Percentiles rank a stretch among this genome's conserved stretches.
Evolutionary conservation across 2,888 invertebrate species (phyloP).

Genomic region (Iselma pallidipennis): DNA sequence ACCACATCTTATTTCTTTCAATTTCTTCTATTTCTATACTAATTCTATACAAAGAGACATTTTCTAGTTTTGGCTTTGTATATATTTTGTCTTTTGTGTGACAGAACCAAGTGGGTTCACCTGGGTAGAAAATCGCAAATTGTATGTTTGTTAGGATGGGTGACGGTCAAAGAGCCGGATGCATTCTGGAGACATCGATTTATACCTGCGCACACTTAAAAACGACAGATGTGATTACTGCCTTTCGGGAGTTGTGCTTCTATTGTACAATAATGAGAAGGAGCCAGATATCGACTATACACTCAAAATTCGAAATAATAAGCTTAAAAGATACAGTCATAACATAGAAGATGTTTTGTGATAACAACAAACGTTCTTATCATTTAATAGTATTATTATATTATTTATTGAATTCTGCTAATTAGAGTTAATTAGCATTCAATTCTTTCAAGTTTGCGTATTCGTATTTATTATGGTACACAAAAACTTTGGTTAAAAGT

Average conservation of each 20-base stretch:
- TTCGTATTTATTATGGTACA: too few relatives aligned
- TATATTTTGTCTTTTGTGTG: conserved; percentile 42
- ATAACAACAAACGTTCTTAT: neutral
- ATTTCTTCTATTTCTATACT: conserved; percentile 2
- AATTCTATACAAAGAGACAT: conserved; percentile 40
- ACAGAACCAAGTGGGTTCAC: conserved; percentile 41
- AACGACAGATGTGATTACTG: conserved; percentile 44
- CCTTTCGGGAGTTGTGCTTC: conserved; percentile 19
- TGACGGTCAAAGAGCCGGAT: conserved; percentile 42
- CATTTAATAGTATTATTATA: neutral
- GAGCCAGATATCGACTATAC: neutral
- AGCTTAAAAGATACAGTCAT: neutral
- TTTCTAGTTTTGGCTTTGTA: conserved; percentile 40
- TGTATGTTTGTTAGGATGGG: conserved; percentile 43
- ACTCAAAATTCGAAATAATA: neutral
- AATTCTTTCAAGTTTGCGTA: too few relatives aligned
- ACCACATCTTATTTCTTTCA: conserved; percentile 40
- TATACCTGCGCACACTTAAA: conserved; percentile 40
- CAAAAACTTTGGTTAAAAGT: too few relatives aligned
- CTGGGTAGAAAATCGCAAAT: conserved; percentile 44
- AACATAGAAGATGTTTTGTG: too few relatives aligned
- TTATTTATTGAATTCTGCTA: too few relatives aligned
- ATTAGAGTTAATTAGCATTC: too few relatives aligned
- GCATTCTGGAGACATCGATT: conserved; percentile 39
- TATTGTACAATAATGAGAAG: conserved; percentile 7